phyloP scores from a whole-genome alignment of 2,888 invertebrate genomes.

The Apantesis nais region DNA sequence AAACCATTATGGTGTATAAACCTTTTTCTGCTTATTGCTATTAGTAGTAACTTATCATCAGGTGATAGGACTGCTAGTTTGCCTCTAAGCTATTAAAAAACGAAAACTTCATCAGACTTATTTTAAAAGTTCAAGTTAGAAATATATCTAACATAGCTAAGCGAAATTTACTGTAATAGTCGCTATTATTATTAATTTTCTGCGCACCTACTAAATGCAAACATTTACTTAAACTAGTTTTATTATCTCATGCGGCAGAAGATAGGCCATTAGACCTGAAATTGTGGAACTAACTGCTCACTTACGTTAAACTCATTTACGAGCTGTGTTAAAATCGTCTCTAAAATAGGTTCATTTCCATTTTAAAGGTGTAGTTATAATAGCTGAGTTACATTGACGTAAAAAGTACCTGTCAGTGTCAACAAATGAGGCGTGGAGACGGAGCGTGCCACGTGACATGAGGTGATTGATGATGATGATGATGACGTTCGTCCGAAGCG shows the following conservation, averaged over 20 bases:
- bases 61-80: no score
- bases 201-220: neutral
- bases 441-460: slow-evolving; percentile 58
- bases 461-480: slow-evolving; percentile 77
- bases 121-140: neutral
- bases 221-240: slow-evolving; percentile 7
- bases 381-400: slow-evolving; percentile 29
- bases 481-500: slow-evolving; percentile 36
- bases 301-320: slow-evolving; percentile 21
- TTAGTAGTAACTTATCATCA: no score
- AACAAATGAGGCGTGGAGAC: slow-evolving; percentile 65
- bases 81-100: no score
- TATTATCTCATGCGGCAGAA: slow-evolving; percentile 30
- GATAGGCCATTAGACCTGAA: slow-evolving; percentile 27
- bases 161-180: neutral
- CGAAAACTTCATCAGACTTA: no score
- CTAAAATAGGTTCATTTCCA: slow-evolving; percentile 39
- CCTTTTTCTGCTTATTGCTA: neutral
- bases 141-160: neutral
- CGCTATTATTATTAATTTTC: neutral
- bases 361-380: slow-evolving; percentile 41
- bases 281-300: slow-evolving; percentile 11
- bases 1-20: no score
- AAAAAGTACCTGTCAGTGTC: slow-evolving; percentile 46
- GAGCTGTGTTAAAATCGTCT: slow-evolving; percentile 33